Evolutionary conservation across 2,888 invertebrate genomes (phyloP).

Genomic region (Herminia tarsipennalis): DNA sequence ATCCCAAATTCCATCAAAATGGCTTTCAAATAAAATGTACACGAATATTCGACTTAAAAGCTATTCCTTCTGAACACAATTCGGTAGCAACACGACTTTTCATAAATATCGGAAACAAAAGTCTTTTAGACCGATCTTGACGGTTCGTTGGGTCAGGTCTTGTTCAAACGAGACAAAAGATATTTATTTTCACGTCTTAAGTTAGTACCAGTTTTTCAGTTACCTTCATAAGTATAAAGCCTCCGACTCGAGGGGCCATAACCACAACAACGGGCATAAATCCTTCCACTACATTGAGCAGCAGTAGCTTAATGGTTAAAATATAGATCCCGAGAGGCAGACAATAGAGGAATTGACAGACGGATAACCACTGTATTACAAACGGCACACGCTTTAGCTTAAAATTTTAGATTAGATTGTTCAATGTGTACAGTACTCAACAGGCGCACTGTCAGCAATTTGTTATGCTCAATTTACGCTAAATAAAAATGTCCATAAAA

Average conservation of each 20-base stretch:
- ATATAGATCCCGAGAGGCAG: too few species aligned
- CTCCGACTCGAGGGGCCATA: background rate
- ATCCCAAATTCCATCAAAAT: slow-evolving; percentile 18
- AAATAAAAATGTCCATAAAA: background rate
- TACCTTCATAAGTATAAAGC: slow-evolving; percentile 21
- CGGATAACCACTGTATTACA: too few species aligned
- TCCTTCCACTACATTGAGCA: too few species aligned
- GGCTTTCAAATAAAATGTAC: slow-evolving; percentile 22
- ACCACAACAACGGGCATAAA: too few species aligned
- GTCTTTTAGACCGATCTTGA: slow-evolving; percentile 33
- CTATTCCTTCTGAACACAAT: slow-evolving; percentile 27
- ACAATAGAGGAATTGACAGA: too few species aligned
- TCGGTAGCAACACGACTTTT: slow-evolving; percentile 20
- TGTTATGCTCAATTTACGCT: background rate
- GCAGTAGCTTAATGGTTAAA: too few species aligned
- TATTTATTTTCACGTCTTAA: slow-evolving; percentile 26
- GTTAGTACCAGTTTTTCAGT: slow-evolving; percentile 28
- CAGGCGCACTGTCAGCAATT: too few species aligned
- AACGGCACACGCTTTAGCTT: too few species aligned
- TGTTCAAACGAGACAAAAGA: slow-evolving; percentile 27
- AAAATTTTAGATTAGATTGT: too few species aligned
- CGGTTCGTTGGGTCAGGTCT: slow-evolving; percentile 33
- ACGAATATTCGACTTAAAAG: slow-evolving; percentile 13
- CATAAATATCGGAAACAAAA: slow-evolving; percentile 39
- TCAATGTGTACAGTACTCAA: too few species aligned